Percentiles rank a stretch among this genome's conserved stretches.
phyloP scores from a whole-genome alignment of 2,797 vertebrate species.

The Enoplosus armatus region DNA sequence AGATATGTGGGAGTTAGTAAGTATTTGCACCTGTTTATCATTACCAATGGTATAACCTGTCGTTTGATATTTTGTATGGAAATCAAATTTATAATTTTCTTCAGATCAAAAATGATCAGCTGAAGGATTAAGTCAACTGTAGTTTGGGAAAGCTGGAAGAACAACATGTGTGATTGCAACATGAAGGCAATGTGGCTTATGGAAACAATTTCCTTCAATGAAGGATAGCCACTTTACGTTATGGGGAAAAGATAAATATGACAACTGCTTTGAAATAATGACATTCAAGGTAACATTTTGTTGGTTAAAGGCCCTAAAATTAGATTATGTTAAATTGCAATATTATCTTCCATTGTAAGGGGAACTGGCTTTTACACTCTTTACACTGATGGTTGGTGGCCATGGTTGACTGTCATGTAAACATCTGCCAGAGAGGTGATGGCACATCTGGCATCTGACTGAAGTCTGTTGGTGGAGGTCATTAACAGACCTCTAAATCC shows the following conservation, averaged over 20 bases:
- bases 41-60: conserved; percentile 36
- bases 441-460: conserved; percentile 49
- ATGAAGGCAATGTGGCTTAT: conserved; percentile 24
- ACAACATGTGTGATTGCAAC: conserved; percentile 21
- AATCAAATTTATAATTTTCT: conserved; percentile 24
- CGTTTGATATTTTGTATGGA: conserved; percentile 30
- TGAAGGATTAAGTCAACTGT: conserved; percentile 27
- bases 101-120: conserved; percentile 26
- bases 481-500: conserved; percentile 69
- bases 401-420: conserved; percentile 4
- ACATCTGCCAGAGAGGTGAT: conserved; percentile 44
- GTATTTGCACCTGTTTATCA: conserved; percentile 42
- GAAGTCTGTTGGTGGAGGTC: conserved; percentile 51
- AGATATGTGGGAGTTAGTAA: conserved; percentile 32
- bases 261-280: conserved; percentile 15
- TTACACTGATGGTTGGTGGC: not conserved
- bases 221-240: conserved; percentile 2
- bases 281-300: conserved; percentile 22
- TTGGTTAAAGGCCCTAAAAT: conserved; percentile 3
- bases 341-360: not conserved
- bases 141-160: conserved; percentile 14
- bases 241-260: conserved; percentile 1
- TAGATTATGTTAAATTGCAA: conserved; percentile 11
- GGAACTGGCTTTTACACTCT: conserved; percentile 4
- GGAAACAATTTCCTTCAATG: conserved; percentile 47